Conservation (phyloP, 2,888 invertebrate genomes). For the Caenorhabditis sp. region DNA sequence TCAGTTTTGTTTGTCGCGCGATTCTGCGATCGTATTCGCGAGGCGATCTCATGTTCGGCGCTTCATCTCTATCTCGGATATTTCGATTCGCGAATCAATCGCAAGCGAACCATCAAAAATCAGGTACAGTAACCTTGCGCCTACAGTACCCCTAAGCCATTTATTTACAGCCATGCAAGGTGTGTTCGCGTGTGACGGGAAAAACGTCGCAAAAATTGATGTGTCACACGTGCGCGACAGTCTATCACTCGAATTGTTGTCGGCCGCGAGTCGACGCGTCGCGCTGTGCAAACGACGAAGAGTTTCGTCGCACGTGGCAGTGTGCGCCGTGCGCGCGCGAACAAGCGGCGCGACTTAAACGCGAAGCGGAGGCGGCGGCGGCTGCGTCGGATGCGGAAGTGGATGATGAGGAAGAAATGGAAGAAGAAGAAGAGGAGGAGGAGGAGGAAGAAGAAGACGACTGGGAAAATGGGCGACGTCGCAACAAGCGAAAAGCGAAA, state of each 20-base stretch:
- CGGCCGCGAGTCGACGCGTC: too few relatives aligned
- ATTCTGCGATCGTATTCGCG: conserved; percentile 25
- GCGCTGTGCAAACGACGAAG: too few relatives aligned
- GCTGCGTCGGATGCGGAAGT: background rate
- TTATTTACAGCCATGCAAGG: conserved; percentile 18
- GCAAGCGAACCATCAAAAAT: conserved; percentile 4
- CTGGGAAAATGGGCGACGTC: background rate
- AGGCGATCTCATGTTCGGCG: conserved; percentile 32
- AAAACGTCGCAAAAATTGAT: too few relatives aligned
- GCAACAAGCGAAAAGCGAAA: background rate
- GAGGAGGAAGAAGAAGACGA: background rate
- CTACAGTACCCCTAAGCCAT: conserved; percentile 4
- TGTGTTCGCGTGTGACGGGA: conserved; percentile 5
- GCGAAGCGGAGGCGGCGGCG: conserved; percentile 2
- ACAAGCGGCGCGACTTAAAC: background rate
- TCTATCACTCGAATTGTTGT: too few relatives aligned
- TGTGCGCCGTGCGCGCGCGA: conserved; percentile 19
- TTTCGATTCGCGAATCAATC: conserved; percentile 39
- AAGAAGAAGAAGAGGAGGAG: conserved; percentile 18
- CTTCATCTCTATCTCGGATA: conserved; percentile 39
- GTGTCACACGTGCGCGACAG: too few relatives aligned
- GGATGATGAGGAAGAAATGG: background rate
- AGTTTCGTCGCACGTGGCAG: conserved; percentile 20
- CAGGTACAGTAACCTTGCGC: conserved; percentile 23
- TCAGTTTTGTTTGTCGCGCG: conserved; percentile 32